These are phyloP conservation scores for Pteropus rufus DNA, from an alignment of 2,797 vertebrate species.

Conservation along the genomic window DNA sequence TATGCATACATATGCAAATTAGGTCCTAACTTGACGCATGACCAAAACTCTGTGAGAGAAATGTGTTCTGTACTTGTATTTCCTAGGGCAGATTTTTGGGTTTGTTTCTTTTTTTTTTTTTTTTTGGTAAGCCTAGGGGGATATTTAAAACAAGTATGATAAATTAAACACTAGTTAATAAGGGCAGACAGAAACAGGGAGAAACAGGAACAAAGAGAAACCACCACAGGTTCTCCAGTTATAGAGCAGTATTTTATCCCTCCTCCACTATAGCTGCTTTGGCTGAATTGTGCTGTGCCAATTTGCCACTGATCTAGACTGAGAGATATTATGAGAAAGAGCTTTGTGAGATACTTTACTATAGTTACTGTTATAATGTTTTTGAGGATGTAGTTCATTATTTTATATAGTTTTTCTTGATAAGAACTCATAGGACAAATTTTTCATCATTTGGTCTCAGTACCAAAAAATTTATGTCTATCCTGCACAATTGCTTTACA, in stretches of 20 bases:
- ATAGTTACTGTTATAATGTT: background rate
- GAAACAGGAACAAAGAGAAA: background rate
- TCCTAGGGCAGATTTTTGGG: background rate
- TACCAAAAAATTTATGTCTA: background rate
- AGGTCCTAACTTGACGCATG: background rate
- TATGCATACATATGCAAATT: background rate
- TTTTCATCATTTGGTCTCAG: background rate
- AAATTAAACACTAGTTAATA: background rate
- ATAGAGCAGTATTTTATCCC: background rate
- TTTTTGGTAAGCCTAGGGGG: background rate
- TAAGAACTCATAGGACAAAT: background rate
- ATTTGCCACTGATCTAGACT: background rate
- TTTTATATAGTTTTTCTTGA: background rate
- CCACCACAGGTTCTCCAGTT: background rate
- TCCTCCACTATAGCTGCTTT: background rate
- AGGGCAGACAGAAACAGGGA: background rate
- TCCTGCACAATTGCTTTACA: background rate
- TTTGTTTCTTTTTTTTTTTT: background rate
- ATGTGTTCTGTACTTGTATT: background rate
- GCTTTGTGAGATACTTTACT: background rate
- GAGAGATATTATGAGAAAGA: background rate
- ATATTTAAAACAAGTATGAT: background rate
- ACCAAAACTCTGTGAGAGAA: background rate
- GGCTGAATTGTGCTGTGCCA: background rate
- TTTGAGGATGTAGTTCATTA: background rate